Base-by-base conservation (phyloP, 2,797 vertebrate genomes). In the Amblyraja radiata region DNA sequence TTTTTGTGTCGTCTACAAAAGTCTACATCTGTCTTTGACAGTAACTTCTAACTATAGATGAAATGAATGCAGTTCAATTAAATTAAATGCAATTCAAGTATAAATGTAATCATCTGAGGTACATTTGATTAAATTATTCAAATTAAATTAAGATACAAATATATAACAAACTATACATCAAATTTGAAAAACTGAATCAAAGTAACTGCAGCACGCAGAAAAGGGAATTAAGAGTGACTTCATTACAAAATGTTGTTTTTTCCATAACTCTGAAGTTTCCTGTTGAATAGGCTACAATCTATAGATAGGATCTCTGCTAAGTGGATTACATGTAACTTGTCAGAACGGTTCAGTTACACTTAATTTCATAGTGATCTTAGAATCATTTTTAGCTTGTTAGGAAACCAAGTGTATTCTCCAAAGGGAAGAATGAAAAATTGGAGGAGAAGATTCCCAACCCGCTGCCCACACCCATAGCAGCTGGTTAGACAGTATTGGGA, bases 101-200 rank as follows among this genome's bases (percentile, higher is more conserved):
- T 74, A 74, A 74, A 74, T 92, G 46, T 54, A 54, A 39, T 39
- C 39, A 76, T 92, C 90, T 18, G 76, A 76, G 39, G 13, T 74
- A 92, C 32, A 92, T 46, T 74, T 76, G 36, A 92, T 92, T 92
- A n/a, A 73, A 92, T 92, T 76, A 92, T 92, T 92, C 90, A 92
- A 92, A 92, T 92, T 76, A 54, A 92, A 92, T 76, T 92, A 76
- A 92, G 76, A 76, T 68, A 10, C 90, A 92, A 76, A n/a, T 28
- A 74, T 71, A 92, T 46, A 76, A 92, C 90, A 92, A 74, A 25
- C 23, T 10, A 54, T 46, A 25, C 54, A 68, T 54, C 68, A 91
- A 74, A 92, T 54, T 91, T 92, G 39, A 92, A 74, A 58, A 92
- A 73, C 32, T 92, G 36, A n/a, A 92, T 54, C 71, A 25, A 68